Percentiles rank a stretch among this genome's conserved stretches.
These are phyloP conservation scores for Helicorthomorpha holstii DNA, from an alignment of 1,140 invertebrate species.

Conservation along the genomic window DNA sequence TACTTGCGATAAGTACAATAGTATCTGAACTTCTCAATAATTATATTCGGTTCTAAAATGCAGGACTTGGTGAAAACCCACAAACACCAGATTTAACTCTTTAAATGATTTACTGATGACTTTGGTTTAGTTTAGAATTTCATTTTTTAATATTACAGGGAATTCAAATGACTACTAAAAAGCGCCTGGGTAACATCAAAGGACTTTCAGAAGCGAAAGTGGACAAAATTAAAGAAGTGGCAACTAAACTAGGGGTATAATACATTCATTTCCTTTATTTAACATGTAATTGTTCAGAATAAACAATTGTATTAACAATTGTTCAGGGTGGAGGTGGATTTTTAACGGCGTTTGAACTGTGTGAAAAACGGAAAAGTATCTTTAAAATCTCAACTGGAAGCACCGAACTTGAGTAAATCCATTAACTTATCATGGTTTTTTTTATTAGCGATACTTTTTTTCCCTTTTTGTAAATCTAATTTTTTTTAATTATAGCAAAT, in stretches of 20 bases:
- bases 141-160: slow-evolving; percentile 28
- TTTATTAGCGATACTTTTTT: background rate
- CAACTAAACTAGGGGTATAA: slow-evolving; percentile 32
- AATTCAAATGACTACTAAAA: slow-evolving; percentile 59
- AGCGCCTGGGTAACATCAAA: slow-evolving; percentile 52
- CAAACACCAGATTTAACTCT: too few species aligned
- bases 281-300: background rate
- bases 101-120: too few species aligned
- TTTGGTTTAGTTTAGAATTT: too few species aligned
- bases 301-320: background rate
- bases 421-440: slow-evolving; percentile 5
- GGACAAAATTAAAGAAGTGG: slow-evolving; percentile 67
- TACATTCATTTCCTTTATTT: slow-evolving; percentile 4
- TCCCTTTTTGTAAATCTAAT: background rate
- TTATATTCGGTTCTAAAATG: too few species aligned
- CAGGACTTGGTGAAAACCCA: too few species aligned
- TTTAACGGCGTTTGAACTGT: slow-evolving; percentile 54
- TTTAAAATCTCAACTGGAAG: slow-evolving; percentile 58
- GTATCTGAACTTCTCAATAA: background rate
- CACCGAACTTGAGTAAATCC: slow-evolving; percentile 46
- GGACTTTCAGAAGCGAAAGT: slow-evolving; percentile 64
- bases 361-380: slow-evolving; percentile 47
- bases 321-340: slow-evolving; percentile 33
- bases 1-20: background rate
- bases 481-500: slow-evolving; percentile 29